Base-by-base conservation (phyloP, 2,113 vertebrate genomes). In the Ictalurus punctatus region DNA sequence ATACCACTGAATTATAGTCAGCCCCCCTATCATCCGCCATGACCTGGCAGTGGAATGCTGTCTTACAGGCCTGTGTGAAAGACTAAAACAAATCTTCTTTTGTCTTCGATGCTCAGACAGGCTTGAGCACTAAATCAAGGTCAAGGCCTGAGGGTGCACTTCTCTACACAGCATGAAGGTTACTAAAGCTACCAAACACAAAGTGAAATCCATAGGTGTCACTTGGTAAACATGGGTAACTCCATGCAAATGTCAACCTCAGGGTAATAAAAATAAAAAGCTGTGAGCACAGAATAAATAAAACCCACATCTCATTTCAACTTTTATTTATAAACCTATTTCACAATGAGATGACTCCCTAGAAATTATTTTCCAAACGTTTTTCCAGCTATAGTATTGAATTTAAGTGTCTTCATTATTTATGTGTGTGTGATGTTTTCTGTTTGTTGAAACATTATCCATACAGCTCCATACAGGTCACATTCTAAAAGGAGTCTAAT, bases 11-110 rank as follows among this genome's bases (percentile, higher is more conserved):
- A n/a, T 16, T 85, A 85, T 54, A 13, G 6, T 48, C 7, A 21
- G 40, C 19, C 93, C 91, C 91, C 89, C 73, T 79, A 92, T 90
- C 40, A 8, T 82, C 34, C 30, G 74, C 73, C 48, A 59, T 83
- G 85, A 56, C 44, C 40, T 52, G 30, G 79, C 30, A 54, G 17
- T 67, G 78, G 89, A 95, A 94, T 92, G 92, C 73, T 74, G 73
- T 87, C 30, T 91, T 67, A 84, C 91, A 91, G 89, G 79, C 34
- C 63, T 19, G 56, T 21, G 56, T 82, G 83, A 86, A 48, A 48
- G 37, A 69, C 19, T 25, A 74, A 86, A 89, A 89, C 79, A 87
- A 89, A 85, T 88, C 85, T 86, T 83, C 81, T 74, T 90, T 90
- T 91, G 90, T 90, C 90, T 90, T n/a, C 56, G 13, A 40, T 30